Conservation (phyloP, 2,113 vertebrate species). For the Mesitornis unicolor region DNA sequence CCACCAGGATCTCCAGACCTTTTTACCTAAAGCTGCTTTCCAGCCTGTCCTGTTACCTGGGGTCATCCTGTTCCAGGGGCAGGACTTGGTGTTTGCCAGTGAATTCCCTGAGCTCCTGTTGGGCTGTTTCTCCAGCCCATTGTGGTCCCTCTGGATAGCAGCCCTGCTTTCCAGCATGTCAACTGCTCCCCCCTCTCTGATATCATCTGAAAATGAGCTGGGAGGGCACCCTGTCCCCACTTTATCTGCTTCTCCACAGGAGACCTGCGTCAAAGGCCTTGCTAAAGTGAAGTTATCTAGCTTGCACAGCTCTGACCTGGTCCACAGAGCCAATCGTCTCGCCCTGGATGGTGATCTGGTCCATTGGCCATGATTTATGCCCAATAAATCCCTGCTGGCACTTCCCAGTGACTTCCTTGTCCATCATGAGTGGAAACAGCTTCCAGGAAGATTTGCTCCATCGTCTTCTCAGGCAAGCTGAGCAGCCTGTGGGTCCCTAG, state of each 20-base stretch:
- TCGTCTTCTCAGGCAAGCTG: background rate
- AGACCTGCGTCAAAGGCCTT: background rate
- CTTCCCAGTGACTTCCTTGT: background rate
- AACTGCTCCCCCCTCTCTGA: background rate
- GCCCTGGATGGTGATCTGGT: background rate
- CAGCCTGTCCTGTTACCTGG: background rate
- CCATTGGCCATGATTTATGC: accelerated
- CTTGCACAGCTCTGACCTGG: background rate
- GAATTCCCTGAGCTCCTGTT: too few relatives aligned
- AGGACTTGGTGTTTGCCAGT: too few relatives aligned
- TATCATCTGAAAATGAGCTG: background rate
- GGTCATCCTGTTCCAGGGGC: background rate
- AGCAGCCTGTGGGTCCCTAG: background rate
- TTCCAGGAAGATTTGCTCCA: background rate
- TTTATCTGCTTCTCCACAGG: background rate
- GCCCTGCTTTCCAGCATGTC: background rate
- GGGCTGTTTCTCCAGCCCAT: too few relatives aligned
- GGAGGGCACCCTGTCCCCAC: too few relatives aligned
- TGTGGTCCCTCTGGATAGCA: too few relatives aligned
- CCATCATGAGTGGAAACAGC: background rate
- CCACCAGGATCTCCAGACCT: background rate
- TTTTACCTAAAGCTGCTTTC: background rate
- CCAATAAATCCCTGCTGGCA: background rate
- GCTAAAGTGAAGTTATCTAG: background rate
- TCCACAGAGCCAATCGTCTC: background rate